These are phyloP conservation scores for Deilephila elpenor DNA, from an alignment of 2,888 invertebrate genomes.

Conservation along the genomic window DNA sequence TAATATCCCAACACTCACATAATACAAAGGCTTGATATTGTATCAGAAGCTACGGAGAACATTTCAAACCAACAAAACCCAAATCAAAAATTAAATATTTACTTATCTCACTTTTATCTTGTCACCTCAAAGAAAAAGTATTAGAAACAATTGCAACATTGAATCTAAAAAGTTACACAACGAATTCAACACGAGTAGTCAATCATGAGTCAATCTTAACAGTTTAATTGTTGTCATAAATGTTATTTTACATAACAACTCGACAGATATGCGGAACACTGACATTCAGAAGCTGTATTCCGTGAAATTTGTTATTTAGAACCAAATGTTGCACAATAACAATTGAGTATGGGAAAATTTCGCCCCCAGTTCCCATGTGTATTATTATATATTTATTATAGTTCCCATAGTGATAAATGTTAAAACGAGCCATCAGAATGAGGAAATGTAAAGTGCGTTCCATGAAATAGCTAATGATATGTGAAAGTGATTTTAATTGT, in stretches of 20 bases:
- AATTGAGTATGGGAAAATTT: slow-evolving; percentile 28
- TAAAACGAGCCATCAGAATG: slow-evolving; percentile 6
- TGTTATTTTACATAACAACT: not conserved
- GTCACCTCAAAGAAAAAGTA: too few species aligned
- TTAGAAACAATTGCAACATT: not conserved
- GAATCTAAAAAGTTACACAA: not conserved
- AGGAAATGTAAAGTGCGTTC: not conserved
- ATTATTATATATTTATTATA: too few species aligned
- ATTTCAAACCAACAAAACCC: too few species aligned
- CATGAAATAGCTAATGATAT: not conserved
- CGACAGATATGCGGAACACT: slow-evolving; percentile 11
- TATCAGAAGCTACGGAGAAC: too few species aligned
- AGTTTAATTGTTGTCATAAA: not conserved
- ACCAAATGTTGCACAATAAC: slow-evolving; percentile 26
- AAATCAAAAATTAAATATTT: too few species aligned
- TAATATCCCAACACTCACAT: too few species aligned
- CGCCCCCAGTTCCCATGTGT: slow-evolving; percentile 22
- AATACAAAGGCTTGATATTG: too few species aligned
- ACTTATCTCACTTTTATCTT: too few species aligned
- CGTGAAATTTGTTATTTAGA: slow-evolving; percentile 28
- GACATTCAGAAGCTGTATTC: slow-evolving; percentile 29
- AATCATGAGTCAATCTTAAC: not conserved
- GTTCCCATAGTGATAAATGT: slow-evolving; percentile 17
- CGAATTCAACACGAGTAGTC: not conserved
- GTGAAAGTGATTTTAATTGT: slow-evolving; percentile 6